Conservation (phyloP, 2,888 invertebrate species). For the Odontothrips loti region DNA sequence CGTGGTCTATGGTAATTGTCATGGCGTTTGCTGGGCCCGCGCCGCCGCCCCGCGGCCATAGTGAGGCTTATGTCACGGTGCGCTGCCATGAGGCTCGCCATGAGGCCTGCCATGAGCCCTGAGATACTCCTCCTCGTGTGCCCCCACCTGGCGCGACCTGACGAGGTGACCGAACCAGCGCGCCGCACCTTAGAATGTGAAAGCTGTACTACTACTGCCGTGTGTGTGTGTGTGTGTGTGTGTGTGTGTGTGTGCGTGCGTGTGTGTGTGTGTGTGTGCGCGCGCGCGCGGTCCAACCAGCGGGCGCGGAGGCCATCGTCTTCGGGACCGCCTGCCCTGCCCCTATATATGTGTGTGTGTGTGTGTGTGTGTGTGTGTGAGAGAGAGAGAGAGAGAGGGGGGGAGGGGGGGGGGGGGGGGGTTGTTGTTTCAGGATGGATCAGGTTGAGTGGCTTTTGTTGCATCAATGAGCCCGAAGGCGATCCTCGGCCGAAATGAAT, state of each 20-base stretch:
- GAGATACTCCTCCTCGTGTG: neutral
- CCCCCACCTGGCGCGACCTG: neutral
- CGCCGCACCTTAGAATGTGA: slow-evolving; percentile 6
- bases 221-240: neutral
- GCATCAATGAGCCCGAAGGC: too few species aligned
- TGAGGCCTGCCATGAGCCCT: neutral
- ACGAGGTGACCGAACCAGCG: neutral
- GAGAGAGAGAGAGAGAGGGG: neutral
- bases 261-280: neutral
- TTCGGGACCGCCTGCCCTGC: neutral
- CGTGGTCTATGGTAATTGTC: too few species aligned
- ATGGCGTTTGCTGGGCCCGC: too few species aligned
- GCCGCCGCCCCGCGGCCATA: neutral
- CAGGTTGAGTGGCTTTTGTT: too few species aligned
- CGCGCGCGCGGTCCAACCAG: neutral
- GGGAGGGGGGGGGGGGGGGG: too few species aligned
- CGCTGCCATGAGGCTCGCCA: neutral
- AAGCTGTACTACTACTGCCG: neutral
- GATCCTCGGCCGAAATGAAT: too few species aligned
- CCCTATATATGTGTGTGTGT: neutral
- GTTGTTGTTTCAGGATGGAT: too few species aligned
- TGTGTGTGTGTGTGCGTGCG: neutral
- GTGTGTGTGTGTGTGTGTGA: neutral
- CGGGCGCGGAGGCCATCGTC: neutral
- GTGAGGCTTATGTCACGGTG: neutral